Base-by-base conservation (phyloP, 2,888 invertebrate species). In the Sminthurinus aureus region DNA sequence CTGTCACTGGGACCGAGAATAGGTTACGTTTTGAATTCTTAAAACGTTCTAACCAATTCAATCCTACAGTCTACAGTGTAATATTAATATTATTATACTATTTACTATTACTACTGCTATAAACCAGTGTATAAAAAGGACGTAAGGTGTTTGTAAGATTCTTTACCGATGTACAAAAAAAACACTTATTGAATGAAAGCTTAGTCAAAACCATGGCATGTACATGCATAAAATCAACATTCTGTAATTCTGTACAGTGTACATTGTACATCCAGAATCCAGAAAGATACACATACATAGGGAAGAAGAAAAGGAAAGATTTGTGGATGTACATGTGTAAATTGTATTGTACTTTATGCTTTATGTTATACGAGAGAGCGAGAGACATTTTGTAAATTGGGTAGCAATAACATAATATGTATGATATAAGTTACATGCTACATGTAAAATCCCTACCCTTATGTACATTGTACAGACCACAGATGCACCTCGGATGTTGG, bases 1-100 rank as follows among this genome's bases (percentile, higher is more conserved):
- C 80, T 80, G 80, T 80, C 80, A 80, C 71, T 80, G 80, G n/a
- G 66, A 71, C 11, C 52, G 9, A 58, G 58, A 58, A 58, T 58
- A 58, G 58, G 58, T 58, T 58, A 58, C 58, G 58, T 58, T 58
- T 58, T 58, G 58, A 58, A 58, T 58, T 58, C 18, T 18, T 18
- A 58, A 15, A 58, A 15, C n/a, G 58, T 9, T 15, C 58, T 15
- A 58, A 58, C 18, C n/a, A n/a, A 38, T 38, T 38, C 38, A 38
- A 38, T 38, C 38, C 38, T 1, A 38, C 38, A 38, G 38, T 38
- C 38, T 1, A 38, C 38, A 38, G 38, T 38, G 38, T 38, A 38
- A 38, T 38, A 38, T 38, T 38, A 38, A 38, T 38, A 38, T 38
- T 38, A 38, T 38, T 38, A 38, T 38, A 38, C 38, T 38, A 38